Percentiles rank a stretch among this genome's conserved stretches.
These are phyloP conservation scores for Nanorana parkeri DNA, from an alignment of 2,113 vertebrate species.

Conservation along the genomic window DNA sequence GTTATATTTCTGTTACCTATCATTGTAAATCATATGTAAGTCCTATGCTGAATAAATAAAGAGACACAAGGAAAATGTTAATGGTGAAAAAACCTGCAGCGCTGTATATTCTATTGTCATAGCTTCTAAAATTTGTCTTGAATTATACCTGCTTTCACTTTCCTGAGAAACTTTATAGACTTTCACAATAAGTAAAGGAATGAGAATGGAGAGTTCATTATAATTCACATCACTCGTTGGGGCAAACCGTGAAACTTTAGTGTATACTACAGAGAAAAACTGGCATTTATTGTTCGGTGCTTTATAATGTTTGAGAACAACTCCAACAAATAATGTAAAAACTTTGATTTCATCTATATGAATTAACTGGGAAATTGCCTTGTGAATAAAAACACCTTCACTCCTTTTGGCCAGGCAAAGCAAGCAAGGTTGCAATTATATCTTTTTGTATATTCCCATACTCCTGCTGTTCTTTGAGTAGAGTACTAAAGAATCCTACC, in stretches of 20 bases:
- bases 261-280: not conserved
- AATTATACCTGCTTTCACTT: conserved; percentile 15
- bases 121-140: not conserved
- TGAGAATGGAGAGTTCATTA: conserved; percentile 3
- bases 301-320: too few relatives aligned
- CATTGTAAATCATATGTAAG: conserved; percentile 39
- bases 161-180: conserved; percentile 15
- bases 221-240: not conserved
- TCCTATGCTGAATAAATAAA: conserved; percentile 47
- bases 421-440: too few relatives aligned
- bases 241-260: not conserved
- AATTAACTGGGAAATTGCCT: too few relatives aligned
- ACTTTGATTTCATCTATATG: too few relatives aligned
- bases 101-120: conserved; percentile 6
- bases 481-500: too few relatives aligned
- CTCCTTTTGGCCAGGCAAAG: too few relatives aligned
- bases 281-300: too few relatives aligned
- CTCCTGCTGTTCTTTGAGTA: too few relatives aligned
- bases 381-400: too few relatives aligned
- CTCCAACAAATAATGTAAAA: too few relatives aligned
- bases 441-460: too few relatives aligned
- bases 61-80: conserved; percentile 38
- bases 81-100: conserved; percentile 12
- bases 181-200: not conserved
- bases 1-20: conserved; percentile 53